phyloP scores from a whole-genome alignment of 2,113 vertebrate genomes.

The Pterocles burchelli region DNA sequence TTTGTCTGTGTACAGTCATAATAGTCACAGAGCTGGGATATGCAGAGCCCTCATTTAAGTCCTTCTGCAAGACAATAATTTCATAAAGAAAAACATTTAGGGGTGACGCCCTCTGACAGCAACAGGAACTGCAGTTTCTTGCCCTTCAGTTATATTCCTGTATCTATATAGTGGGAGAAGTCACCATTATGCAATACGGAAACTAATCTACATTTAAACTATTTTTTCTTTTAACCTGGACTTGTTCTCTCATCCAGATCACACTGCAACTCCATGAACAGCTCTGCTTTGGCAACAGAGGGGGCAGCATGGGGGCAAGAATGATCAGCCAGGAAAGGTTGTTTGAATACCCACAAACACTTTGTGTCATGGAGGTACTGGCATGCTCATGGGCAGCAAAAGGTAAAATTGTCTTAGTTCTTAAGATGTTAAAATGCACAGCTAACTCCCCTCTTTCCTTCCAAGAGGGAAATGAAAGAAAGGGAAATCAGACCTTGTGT shows the following conservation, averaged over 20 bases:
- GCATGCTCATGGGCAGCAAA: background rate
- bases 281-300: background rate
- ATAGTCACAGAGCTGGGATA: background rate
- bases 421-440: background rate
- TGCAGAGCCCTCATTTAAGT: background rate
- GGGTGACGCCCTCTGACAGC: background rate
- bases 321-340: background rate
- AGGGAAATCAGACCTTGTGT: background rate
- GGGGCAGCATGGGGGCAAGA: background rate
- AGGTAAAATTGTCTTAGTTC: background rate
- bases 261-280: background rate
- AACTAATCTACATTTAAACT: background rate
- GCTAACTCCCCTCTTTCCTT: background rate
- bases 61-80: background rate
- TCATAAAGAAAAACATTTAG: background rate
- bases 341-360: background rate
- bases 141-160: background rate
- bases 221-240: background rate
- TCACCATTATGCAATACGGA: fast-evolving
- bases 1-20: background rate
- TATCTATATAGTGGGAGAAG: background rate
- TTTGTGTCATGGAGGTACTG: background rate
- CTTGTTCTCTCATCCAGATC: background rate
- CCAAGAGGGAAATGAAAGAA: background rate
- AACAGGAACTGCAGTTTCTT: background rate